Evolutionary conservation across 2,113 vertebrate genomes (phyloP).

Genomic region (Trichomycterus rosablanca): DNA sequence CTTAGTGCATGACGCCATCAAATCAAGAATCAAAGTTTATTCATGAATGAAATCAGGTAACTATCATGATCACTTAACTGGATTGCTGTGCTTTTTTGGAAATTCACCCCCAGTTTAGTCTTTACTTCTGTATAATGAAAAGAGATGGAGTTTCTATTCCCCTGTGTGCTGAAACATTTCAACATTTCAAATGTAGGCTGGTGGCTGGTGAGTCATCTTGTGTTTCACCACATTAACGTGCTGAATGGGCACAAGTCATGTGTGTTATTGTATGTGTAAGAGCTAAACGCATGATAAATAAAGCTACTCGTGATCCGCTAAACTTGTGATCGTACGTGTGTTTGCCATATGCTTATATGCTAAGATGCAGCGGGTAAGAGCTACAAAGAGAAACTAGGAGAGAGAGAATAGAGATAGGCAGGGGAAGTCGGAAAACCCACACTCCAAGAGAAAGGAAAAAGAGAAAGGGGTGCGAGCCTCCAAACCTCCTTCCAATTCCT

Average conservation of each 20-base stretch:
- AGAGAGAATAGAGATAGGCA: neutral
- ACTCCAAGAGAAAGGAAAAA: slow-evolving; percentile 1
- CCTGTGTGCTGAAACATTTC: neutral
- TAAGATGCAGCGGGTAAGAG: neutral
- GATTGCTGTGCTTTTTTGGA: too few species aligned
- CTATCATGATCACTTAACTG: too few species aligned
- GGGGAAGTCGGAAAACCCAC: neutral
- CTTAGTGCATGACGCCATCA: too few species aligned
- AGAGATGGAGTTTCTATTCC: slow-evolving; percentile 15
- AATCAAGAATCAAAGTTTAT: too few species aligned
- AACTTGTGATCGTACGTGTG: slow-evolving; percentile 4
- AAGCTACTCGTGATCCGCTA: neutral
- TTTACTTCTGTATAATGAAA: neutral
- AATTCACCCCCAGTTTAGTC: neutral
- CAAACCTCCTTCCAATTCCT: slow-evolving; percentile 61
- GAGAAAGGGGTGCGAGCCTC: slow-evolving; percentile 62
- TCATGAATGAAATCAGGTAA: too few species aligned
- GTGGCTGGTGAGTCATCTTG: slow-evolving; percentile 31
- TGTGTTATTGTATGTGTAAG: slow-evolving; percentile 3
- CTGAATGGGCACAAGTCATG: slow-evolving; percentile 2
- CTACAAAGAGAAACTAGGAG: neutral
- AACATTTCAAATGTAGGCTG: slow-evolving; percentile 15
- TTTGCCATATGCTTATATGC: neutral
- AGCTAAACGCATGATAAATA: slow-evolving; percentile 5
- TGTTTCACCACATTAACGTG: too few species aligned